Conservation (phyloP, 2,797 vertebrate species). For the Lithobates sylvaticus region DNA sequence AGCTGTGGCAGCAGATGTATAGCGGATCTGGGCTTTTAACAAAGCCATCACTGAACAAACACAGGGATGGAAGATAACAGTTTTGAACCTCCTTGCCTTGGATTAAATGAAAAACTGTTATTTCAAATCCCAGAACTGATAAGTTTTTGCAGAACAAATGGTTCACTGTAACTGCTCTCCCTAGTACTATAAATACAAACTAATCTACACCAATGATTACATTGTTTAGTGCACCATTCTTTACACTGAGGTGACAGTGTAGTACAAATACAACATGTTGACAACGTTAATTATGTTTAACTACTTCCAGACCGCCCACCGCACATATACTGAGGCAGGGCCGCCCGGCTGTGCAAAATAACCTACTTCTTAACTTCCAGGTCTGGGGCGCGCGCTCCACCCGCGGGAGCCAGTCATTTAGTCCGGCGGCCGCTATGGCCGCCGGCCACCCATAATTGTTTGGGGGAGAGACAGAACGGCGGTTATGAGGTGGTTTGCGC, state of each 20-base stretch:
- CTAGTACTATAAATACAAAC: background rate
- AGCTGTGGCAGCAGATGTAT: conserved; percentile 74
- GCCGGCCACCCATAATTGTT: too few species aligned
- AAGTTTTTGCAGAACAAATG: conserved; percentile 47
- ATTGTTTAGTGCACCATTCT: background rate
- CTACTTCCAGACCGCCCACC: too few species aligned
- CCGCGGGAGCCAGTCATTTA: too few species aligned
- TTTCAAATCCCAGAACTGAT: conserved; percentile 63
- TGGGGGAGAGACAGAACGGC: too few species aligned
- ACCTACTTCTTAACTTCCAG: too few species aligned
- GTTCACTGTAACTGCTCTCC: background rate
- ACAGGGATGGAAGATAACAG: conserved; percentile 61
- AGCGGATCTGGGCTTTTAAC: conserved; percentile 64
- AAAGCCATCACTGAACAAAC: conserved; percentile 68
- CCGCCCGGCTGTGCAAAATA: too few species aligned
- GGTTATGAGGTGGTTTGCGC: too few species aligned
- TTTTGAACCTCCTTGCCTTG: conserved; percentile 68
- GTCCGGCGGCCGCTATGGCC: too few species aligned
- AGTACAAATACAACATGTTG: background rate
- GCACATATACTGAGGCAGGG: too few species aligned
- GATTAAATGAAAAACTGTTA: conserved; percentile 63
- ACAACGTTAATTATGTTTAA: too few species aligned
- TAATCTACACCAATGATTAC: background rate
- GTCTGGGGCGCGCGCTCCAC: too few species aligned
- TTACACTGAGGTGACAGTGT: background rate